Conservation (phyloP, 2,113 vertebrate species). For the Cryptotis parvus region DNA sequence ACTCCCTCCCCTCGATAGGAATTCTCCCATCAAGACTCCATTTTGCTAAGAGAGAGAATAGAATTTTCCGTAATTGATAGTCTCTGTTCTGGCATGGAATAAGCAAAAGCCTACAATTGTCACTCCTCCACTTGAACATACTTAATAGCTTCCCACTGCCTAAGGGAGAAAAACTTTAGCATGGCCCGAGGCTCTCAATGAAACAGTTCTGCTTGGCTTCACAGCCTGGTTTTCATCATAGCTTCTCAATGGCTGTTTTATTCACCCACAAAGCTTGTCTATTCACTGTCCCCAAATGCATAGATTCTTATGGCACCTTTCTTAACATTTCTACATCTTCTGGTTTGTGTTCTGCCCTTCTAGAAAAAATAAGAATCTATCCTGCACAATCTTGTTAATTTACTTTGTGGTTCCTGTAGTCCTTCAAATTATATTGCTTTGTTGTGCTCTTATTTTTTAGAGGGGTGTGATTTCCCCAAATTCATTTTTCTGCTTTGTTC, state of each 20-base stretch:
- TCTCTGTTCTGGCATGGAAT: slow-evolving; percentile 40
- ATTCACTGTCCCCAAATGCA: background rate
- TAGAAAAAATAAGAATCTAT: background rate
- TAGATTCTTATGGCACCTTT: background rate
- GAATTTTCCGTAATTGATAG: slow-evolving; percentile 71
- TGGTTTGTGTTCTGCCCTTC: background rate
- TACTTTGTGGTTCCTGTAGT: background rate
- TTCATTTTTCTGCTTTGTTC: background rate
- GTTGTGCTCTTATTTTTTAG: background rate
- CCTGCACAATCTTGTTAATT: background rate
- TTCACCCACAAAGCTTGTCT: background rate
- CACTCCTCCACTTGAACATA: background rate
- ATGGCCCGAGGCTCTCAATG: background rate
- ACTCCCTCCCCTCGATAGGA: slow-evolving; percentile 55
- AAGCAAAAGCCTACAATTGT: slow-evolving; percentile 7
- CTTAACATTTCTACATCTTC: background rate
- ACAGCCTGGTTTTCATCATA: background rate
- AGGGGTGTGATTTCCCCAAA: background rate
- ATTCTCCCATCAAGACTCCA: slow-evolving; percentile 61
- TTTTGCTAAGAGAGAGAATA: slow-evolving; percentile 54
- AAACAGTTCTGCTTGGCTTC: background rate
- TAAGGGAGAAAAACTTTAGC: background rate
- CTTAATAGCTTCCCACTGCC: background rate
- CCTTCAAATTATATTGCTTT: background rate
- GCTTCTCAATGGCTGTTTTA: background rate